Conservation (phyloP, 1,140 invertebrate genomes). For the Neodiprion fabricii region DNA sequence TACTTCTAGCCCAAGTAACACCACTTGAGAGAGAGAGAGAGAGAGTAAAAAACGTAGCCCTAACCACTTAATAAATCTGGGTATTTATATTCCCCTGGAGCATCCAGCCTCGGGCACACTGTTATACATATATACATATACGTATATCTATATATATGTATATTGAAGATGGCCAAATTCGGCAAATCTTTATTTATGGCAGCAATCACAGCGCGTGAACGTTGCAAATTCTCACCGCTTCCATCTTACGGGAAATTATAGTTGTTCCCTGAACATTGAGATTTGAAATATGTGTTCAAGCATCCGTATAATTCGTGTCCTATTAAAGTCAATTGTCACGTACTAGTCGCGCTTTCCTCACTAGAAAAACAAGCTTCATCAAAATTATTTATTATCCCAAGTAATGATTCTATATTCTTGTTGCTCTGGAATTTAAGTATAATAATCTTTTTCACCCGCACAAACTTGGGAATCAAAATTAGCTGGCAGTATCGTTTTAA, state of each 20-base stretch:
- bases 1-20: not conserved
- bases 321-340: not conserved
- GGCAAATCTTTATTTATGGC: slow-evolving; percentile 9
- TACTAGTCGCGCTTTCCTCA: too few relatives aligned
- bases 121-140: not conserved
- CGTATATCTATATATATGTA: too few relatives aligned
- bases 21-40: not conserved
- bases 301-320: not conserved
- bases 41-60: slow-evolving; percentile 1
- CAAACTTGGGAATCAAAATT: too few relatives aligned
- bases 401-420: too few relatives aligned
- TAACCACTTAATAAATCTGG: slow-evolving; percentile 12
- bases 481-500: not conserved
- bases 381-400: too few relatives aligned
- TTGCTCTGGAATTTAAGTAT: too few relatives aligned
- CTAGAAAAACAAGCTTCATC: too few relatives aligned
- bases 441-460: too few relatives aligned
- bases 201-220: slow-evolving; percentile 1
- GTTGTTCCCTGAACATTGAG: not conserved
- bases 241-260: not conserved
- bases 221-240: not conserved
- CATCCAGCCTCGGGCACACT: not conserved
- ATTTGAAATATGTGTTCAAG: not conserved
- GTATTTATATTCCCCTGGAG: slow-evolving; percentile 1
- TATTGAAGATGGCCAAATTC: not conserved